Percentiles rank a stretch among this genome's conserved stretches.
Evolutionary conservation across 37 sponge, comb jelly and placozoan genomes (phyloP).

Genomic region (Beroe ovata): DNA sequence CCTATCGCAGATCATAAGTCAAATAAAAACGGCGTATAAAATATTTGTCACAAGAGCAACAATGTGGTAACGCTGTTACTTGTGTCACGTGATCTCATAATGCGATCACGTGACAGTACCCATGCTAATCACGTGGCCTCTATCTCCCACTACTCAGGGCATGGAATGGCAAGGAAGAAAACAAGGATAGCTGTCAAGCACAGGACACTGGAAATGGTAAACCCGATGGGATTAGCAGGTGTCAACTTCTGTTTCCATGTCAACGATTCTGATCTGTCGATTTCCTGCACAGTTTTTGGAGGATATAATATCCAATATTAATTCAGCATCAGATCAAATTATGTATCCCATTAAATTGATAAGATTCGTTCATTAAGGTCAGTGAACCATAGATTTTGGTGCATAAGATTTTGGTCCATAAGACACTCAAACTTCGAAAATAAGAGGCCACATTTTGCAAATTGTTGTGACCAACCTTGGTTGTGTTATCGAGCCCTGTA

Average conservation of each 20-base stretch:
- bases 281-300: too few relatives aligned
- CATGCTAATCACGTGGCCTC: background rate
- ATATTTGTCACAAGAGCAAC: background rate
- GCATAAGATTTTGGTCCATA: too few relatives aligned
- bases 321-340: too few relatives aligned
- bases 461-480: background rate
- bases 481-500: background rate
- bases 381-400: too few relatives aligned
- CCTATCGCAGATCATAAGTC: too few relatives aligned
- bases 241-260: slow-evolving; percentile 2
- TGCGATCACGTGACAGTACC: background rate
- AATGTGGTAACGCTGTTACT: background rate
- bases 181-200: slow-evolving; percentile 1
- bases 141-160: slow-evolving; percentile 9
- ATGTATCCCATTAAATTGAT: too few relatives aligned
- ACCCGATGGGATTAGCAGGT: slow-evolving; percentile 55
- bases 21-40: too few relatives aligned
- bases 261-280: background rate
- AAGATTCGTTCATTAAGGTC: too few relatives aligned
- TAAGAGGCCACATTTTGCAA: too few relatives aligned
- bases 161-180: slow-evolving; percentile 37
- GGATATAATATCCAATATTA: too few relatives aligned
- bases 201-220: slow-evolving; percentile 5
- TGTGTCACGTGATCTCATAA: background rate
- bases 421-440: too few relatives aligned